Evolutionary conservation across 2,113 vertebrate species (phyloP).

Genomic region (Nyctibius bracteatus): DNA sequence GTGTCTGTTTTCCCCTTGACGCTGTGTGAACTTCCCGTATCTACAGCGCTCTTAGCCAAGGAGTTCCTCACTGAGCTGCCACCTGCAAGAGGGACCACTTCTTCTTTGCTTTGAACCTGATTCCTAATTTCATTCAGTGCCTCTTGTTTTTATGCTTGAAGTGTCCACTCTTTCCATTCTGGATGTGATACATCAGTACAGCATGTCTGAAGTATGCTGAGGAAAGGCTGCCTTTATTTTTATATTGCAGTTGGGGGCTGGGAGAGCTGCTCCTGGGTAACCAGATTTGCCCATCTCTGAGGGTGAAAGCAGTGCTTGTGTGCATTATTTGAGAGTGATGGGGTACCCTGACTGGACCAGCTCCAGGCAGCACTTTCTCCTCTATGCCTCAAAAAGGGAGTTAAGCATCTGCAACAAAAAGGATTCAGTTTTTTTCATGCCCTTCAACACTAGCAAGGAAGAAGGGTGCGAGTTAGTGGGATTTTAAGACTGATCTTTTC

Average conservation of each 20-base stretch:
- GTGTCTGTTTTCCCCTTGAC: background rate
- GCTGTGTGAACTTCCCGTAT: background rate
- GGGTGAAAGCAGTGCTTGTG: background rate
- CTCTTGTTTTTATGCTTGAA: background rate
- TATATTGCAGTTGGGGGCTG: background rate
- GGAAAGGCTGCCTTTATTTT: background rate
- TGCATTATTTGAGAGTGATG: background rate
- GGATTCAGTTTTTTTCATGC: background rate
- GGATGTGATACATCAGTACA: background rate
- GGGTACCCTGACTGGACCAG: background rate
- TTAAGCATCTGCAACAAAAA: background rate
- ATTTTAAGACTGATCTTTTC: background rate
- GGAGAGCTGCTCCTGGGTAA: background rate
- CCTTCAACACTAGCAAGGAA: background rate
- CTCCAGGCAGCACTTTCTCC: background rate
- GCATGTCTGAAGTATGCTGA: background rate
- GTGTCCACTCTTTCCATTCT: background rate
- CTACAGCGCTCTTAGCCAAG: background rate
- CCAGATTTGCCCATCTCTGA: background rate
- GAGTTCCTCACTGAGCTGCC: background rate
- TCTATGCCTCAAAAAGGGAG: background rate
- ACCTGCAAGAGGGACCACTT: background rate
- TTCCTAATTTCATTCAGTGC: background rate
- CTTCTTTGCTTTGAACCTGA: background rate
- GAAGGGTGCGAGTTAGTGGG: background rate